These are phyloP conservation scores for Syrphus vitripennis DNA, from an alignment of 2,888 invertebrate species.

Conservation along the genomic window DNA sequence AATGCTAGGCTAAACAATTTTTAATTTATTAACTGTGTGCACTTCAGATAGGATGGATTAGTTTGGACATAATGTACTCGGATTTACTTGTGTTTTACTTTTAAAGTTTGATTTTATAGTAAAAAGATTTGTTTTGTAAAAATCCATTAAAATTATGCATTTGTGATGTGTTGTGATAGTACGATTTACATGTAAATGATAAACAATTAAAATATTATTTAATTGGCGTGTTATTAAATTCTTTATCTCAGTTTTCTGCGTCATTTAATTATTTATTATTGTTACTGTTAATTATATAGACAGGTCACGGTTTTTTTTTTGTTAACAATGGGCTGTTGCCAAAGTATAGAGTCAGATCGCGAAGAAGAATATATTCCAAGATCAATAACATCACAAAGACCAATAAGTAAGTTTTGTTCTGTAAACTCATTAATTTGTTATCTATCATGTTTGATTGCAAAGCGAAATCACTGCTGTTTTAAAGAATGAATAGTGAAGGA, in stretches of 20 bases:
- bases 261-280: neutral
- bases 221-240: neutral
- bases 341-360: slow-evolving; percentile 7
- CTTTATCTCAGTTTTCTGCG: neutral
- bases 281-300: neutral
- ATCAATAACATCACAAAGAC: slow-evolving; percentile 62
- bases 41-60: neutral
- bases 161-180: neutral
- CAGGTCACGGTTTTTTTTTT: neutral
- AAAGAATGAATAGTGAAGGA: no score
- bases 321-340: slow-evolving; percentile 22
- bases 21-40: neutral
- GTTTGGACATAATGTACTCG: no score
- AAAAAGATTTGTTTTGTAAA: neutral
- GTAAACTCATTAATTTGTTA: no score
- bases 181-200: neutral
- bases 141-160: neutral
- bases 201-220: neutral
- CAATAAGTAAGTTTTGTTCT: neutral
- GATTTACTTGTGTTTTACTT: neutral
- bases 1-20: neutral
- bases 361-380: neutral
- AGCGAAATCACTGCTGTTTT: no score
- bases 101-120: neutral
- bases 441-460: no score